Percentiles rank a stretch among this genome's conserved stretches.
Evolutionary conservation across 53 echinoderm and acorn worm species (phyloP).

Genomic region (Pentamera pediparva): DNA sequence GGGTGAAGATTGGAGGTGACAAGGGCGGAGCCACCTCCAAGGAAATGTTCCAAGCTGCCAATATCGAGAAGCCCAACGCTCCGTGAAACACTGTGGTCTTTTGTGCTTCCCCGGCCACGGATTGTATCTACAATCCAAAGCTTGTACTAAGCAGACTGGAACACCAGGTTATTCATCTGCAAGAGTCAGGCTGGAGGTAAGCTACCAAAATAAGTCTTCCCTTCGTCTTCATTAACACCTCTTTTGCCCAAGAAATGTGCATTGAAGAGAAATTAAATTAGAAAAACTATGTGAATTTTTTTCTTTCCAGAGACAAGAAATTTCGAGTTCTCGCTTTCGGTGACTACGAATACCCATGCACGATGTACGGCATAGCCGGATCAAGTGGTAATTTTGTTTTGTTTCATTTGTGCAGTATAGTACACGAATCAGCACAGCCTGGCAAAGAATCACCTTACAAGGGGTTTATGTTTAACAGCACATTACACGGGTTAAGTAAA

Average conservation of each 20-base stretch:
- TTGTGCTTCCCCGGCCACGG: slow-evolving; percentile 1
- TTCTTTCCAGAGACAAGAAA: not conserved
- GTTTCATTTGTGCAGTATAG: too few species aligned
- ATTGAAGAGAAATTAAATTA: not conserved
- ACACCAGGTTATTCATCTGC: not conserved
- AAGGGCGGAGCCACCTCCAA: slow-evolving; percentile 14
- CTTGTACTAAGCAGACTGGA: not conserved
- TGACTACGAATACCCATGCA: slow-evolving; percentile 11
- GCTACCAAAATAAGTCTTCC: too few species aligned
- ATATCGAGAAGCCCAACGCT: not conserved
- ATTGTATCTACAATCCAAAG: not conserved
- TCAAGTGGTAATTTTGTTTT: slow-evolving; percentile 11
- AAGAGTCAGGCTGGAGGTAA: slow-evolving; percentile 16
- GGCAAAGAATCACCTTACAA: too few species aligned
- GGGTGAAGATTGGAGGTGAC: slow-evolving; percentile 11
- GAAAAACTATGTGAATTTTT: not conserved
- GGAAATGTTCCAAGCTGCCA: slow-evolving; percentile 18
- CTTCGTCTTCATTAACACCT: too few species aligned
- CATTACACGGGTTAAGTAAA: too few species aligned
- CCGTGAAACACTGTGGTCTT: slow-evolving; percentile 1
- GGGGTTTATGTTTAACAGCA: too few species aligned
- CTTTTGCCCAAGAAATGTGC: too few species aligned
- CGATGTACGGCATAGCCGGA: not conserved
- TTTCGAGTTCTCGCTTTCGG: slow-evolving; percentile 1
- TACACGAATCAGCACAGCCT: too few species aligned